Base-by-base conservation (phyloP, 2,888 invertebrate species). In the Ellobium chinense region DNA sequence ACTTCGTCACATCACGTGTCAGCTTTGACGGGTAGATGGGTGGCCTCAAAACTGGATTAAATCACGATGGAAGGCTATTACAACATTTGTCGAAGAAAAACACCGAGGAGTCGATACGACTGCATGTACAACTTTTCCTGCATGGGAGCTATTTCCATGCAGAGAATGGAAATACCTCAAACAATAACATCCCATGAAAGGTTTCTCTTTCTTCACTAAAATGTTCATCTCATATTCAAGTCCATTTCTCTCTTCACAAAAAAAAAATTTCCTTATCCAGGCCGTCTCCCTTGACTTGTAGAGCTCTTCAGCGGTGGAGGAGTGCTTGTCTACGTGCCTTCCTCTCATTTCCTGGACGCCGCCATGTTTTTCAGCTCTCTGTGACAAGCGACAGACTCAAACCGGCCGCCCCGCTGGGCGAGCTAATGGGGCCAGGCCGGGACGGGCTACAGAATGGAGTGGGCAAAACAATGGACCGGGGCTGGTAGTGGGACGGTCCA, bases 261-360 rank as follows among this genome's bases (percentile, higher is more conserved):
- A 9, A 60, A 60, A 14, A 24, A n/a, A n/a, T n/a, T n/a, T n/a
- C 14, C 60, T 7, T 18, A 9, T 60, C 27, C 60, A 14, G 60
- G n/a, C 60, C n/a, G 60, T 60, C 60, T 60, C 60, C 60, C 60
- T 60, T 60, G 60, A 60, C 60, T 60, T 60, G 60, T 60, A 60
- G 60, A 60, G 60, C 60, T 60, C 60, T 60, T 60, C 60, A 60
- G n/a, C 60, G 7, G 5, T 7, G 14, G n/a, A 21, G n/a, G 60
- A 60, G 60, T 60, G 60, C 60, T 60, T 60, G n/a, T 60, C 60
- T 21, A 5, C 9, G 14, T 60, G 60, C 27, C 60, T 21, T 60
- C 60, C 60, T 7, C 27, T 9, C 60, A 60, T 9, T n/a, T 60
- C n/a, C 60, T n/a, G 60, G n/a, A 7, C 60, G 60, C 60, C 60